Conservation (phyloP, 2,113 vertebrate genomes). For the Lamprotornis superbus region DNA sequence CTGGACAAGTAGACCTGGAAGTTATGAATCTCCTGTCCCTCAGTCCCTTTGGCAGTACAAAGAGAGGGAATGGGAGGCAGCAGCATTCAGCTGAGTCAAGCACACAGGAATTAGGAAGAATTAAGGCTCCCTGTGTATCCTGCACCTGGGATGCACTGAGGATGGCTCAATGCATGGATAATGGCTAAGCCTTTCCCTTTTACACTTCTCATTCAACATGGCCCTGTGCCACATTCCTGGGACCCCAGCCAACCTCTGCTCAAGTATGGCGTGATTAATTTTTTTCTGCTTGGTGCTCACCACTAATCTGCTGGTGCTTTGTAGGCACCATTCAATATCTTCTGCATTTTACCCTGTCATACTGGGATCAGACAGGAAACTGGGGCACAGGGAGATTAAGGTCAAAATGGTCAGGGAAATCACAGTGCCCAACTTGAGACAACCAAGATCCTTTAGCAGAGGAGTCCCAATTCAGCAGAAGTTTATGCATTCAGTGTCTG, state of each 20-base stretch:
- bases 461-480: background rate
- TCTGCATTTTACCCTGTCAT: background rate
- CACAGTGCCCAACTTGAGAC: background rate
- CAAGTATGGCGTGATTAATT: background rate
- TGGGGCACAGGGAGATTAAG: slow-evolving; percentile 18
- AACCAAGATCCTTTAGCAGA: background rate
- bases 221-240: background rate
- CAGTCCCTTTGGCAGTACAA: background rate
- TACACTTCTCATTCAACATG: background rate
- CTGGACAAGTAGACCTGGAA: background rate
- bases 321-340: background rate
- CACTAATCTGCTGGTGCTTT: slow-evolving; percentile 13
- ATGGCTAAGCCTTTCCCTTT: background rate
- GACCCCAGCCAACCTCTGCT: slow-evolving; percentile 3
- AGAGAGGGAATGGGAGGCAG: background rate
- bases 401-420: background rate
- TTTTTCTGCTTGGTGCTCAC: background rate
- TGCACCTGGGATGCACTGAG: background rate
- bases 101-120: background rate
- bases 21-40: background rate
- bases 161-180: background rate
- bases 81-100: background rate
- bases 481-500: background rate
- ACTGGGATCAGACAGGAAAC: background rate
- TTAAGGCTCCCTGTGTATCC: background rate